These are phyloP conservation scores for Pseudopodoces humilis DNA, from an alignment of 2,113 vertebrate species.

Conservation along the genomic window DNA sequence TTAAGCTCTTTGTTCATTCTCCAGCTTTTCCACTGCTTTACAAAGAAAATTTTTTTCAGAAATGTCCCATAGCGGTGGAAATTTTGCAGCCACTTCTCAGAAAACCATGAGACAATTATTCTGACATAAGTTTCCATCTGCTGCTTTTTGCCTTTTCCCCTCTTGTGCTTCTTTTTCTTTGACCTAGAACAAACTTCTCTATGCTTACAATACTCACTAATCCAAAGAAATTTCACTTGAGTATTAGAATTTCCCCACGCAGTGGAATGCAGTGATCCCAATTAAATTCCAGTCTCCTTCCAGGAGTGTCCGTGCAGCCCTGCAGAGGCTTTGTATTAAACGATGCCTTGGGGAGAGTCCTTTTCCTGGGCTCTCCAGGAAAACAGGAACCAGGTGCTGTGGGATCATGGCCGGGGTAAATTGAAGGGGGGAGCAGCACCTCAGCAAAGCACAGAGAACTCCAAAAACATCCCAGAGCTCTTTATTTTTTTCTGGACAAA, in stretches of 20 bases:
- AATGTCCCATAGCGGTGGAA: slow-evolving; percentile 48
- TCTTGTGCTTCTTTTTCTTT: neutral
- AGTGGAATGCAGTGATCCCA: neutral
- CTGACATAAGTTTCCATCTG: slow-evolving; percentile 42
- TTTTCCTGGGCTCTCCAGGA: neutral
- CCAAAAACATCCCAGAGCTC: neutral
- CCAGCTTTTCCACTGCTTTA: slow-evolving; percentile 46
- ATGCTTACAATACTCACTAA: neutral
- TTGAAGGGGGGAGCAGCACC: neutral
- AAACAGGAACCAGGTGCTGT: neutral
- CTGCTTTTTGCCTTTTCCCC: slow-evolving; percentile 11
- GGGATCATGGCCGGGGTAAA: neutral
- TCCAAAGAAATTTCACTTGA: neutral
- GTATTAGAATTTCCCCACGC: neutral
- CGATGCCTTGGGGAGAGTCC: rapidly evolving
- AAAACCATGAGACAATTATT: slow-evolving; percentile 42
- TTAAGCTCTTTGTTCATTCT: neutral
- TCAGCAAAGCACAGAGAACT: neutral
- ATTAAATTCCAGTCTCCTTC: neutral
- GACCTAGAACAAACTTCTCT: slow-evolving; percentile 3
- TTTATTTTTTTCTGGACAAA: slow-evolving; percentile 81
- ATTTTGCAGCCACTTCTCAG: slow-evolving; percentile 56
- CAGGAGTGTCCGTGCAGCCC: rapidly evolving
- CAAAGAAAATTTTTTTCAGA: slow-evolving; percentile 7
- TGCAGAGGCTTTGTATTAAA: neutral